Conservation (phyloP, 2,113 vertebrate genomes). For the Bos javanicus region DNA sequence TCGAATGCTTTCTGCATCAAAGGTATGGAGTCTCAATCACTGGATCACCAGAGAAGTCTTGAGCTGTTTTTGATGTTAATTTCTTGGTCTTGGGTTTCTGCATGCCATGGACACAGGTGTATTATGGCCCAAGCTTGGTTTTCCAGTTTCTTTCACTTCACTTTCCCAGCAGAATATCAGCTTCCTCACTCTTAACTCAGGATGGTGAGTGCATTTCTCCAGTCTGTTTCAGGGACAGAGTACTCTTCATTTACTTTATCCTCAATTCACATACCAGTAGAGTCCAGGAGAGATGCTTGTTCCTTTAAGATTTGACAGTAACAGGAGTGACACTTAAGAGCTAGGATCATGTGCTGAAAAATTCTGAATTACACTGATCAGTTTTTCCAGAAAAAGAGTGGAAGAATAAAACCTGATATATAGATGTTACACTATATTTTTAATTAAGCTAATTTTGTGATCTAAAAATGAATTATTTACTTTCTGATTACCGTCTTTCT, state of each 20-base stretch:
- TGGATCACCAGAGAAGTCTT: neutral
- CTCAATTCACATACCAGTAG: neutral
- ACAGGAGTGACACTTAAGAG: neutral
- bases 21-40: neutral
- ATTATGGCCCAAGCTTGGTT: neutral
- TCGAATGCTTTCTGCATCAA: neutral
- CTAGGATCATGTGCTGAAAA: neutral
- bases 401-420: neutral
- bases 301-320: neutral
- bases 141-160: neutral
- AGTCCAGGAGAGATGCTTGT: neutral
- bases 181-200: neutral
- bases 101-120: accelerated
- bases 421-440: neutral
- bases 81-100: neutral
- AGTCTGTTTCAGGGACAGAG: neutral
- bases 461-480: neutral
- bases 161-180: neutral
- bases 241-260: neutral
- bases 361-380: neutral
- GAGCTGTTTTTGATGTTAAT: neutral
- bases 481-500: neutral
- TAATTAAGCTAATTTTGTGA: neutral
- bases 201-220: neutral
- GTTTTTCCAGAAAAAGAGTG: neutral